Evolutionary conservation across 1,140 invertebrate genomes (phyloP).

Genomic region (Pissodes strobi): DNA sequence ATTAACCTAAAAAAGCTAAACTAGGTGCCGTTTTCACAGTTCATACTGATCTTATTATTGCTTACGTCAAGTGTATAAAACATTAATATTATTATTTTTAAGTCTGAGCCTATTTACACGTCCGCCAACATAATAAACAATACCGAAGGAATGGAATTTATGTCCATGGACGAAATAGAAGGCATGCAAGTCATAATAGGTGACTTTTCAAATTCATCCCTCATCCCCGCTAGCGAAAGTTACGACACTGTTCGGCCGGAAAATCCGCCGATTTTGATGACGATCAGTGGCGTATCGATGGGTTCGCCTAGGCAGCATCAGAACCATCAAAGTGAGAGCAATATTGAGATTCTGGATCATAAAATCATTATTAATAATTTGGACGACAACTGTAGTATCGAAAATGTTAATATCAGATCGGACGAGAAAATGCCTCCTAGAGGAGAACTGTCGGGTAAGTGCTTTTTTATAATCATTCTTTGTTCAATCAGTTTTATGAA

Average conservation of each 20-base stretch:
- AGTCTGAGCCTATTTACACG: conserved; percentile 44
- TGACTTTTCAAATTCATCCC: conserved; percentile 44
- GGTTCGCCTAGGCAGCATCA: conserved; percentile 23
- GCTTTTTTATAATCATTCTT: too few relatives aligned
- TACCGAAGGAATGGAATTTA: conserved; percentile 44
- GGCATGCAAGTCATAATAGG: conserved; percentile 48
- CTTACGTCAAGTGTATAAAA: too few relatives aligned
- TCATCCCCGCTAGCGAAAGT: conserved; percentile 47
- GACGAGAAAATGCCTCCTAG: conserved; percentile 83
- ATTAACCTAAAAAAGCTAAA: too few relatives aligned
- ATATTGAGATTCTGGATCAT: conserved; percentile 35
- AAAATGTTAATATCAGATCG: conserved; percentile 75
- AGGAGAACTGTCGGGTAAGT: conserved; percentile 72
- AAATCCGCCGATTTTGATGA: conserved; percentile 47
- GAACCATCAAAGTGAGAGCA: conserved; percentile 5
- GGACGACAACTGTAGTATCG: conserved; percentile 60
- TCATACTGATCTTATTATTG: too few relatives aligned
- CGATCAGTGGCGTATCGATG: conserved; percentile 41
- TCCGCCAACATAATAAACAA: conserved; percentile 45
- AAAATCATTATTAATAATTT: conserved; percentile 62
- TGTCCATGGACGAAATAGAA: conserved; percentile 50
- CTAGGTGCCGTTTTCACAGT: too few relatives aligned
- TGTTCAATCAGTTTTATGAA: too few relatives aligned
- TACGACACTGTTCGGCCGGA: conserved; percentile 38
- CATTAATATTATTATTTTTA: conserved; percentile 7